phyloP scores from a whole-genome alignment of 2,888 invertebrate species.

The Brachypalpus laphriformis region DNA sequence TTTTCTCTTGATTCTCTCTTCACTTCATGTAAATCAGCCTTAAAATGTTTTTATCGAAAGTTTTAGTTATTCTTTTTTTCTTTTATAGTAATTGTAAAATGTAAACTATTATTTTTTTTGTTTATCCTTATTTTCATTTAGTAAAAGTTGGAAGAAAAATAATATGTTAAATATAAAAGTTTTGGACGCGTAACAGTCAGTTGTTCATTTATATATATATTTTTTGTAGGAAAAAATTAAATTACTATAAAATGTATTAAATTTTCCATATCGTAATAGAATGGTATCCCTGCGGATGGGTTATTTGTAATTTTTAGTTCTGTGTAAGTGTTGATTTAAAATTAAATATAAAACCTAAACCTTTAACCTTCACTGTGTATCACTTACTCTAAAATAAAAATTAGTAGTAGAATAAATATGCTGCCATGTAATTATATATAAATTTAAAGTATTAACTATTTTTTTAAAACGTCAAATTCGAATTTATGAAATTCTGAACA shows the following conservation, averaged over 20 bases:
- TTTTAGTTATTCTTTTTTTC: conserved; percentile 38
- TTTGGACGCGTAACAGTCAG: conserved; percentile 49
- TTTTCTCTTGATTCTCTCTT: conserved; percentile 24
- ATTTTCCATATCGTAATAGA: conserved; percentile 16
- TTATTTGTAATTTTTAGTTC: neutral
- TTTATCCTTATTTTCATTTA: neutral
- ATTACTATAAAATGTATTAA: neutral
- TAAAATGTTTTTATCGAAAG: conserved; percentile 66
- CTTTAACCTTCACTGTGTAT: neutral
- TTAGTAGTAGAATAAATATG: conserved; percentile 22
- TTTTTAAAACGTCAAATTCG: conserved; percentile 37
- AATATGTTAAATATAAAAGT: neutral
- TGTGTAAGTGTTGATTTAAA: neutral
- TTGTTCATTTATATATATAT: neutral
- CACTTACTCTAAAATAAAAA: conserved; percentile 11
- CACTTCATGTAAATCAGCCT: conserved; percentile 70
- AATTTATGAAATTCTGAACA: conserved; percentile 71
- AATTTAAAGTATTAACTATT: conserved; percentile 1
- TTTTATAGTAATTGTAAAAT: conserved; percentile 17
- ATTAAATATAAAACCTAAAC: neutral
- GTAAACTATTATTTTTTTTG: conserved; percentile 13
- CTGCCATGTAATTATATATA: conserved; percentile 20
- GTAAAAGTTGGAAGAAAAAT: conserved; percentile 19
- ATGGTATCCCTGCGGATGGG: neutral
- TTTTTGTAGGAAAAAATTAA: neutral